Evolutionary conservation across 2,113 vertebrate genomes (phyloP).

Genomic region (Ginglymostoma cirratum): DNA sequence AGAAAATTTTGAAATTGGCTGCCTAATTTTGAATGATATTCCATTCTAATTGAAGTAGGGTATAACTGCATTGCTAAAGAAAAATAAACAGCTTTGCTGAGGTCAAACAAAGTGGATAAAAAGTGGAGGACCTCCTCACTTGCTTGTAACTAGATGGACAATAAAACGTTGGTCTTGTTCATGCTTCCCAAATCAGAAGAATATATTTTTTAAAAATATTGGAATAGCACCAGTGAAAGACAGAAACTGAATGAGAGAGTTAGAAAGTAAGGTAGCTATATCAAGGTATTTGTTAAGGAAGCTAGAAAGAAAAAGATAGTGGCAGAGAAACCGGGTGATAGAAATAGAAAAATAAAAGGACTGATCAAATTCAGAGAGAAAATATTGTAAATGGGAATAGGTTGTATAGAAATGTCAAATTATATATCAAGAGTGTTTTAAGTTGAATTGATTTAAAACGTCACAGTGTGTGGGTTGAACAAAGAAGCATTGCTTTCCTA

Average conservation of each 20-base stretch:
- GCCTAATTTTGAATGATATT: no score
- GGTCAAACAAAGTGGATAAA: no score
- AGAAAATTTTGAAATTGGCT: no score
- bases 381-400: background rate
- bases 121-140: no score
- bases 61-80: no score
- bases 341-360: background rate
- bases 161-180: no score
- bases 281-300: background rate
- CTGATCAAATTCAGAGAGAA: background rate
- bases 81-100: no score
- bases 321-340: no score
- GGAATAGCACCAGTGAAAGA: background rate
- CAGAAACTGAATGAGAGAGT: background rate
- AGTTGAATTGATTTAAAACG: background rate
- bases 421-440: background rate
- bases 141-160: no score
- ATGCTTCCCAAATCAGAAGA: background rate
- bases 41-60: no score
- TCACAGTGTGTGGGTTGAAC: background rate
- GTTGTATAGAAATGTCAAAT: background rate
- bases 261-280: background rate
- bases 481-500: background rate
- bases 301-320: background rate
- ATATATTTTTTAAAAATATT: background rate